Evolutionary conservation across 2,888 invertebrate genomes (phyloP), one percentile per base, ranked within the genome.

Genomic region (Iselma pallidipennis): DNA sequence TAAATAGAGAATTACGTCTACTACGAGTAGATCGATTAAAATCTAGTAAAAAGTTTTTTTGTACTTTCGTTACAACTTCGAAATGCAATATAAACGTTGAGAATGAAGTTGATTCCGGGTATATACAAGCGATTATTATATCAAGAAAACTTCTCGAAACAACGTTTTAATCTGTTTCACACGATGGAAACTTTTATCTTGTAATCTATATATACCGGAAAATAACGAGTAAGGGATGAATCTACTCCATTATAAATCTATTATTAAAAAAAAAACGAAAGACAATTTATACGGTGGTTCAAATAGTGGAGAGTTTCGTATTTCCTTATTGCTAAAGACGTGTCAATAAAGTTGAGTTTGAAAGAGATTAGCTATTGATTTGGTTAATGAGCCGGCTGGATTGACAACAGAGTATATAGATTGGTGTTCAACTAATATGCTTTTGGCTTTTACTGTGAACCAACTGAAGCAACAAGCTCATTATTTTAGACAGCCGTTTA

Each of bases 401-500:
- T 54, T 33, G 54, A 54, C 55, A 33, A 26, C 25, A 23, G n/a
- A 37, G n/a, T 50, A 57, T 26, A 31, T 21, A 28, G 2, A 29
- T 19, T 48, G n/a, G n/a, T n/a, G 33, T 37, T 37, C 33, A 33
- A n/a, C 4, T 37, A 37, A 37, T 37, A 19, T 37, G 37, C 37
- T 37, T 37, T 37, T 16, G 7, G 6, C 9, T 7, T 19, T 49
- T 49, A 33, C 26, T 48, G 25, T 29, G 33, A 29, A 28, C 33
- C 10, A 28, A 37, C 19, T 21, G 52, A 49, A 51, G 57, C 61
- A 61, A 61, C 55, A 54, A 61, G 61, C 49, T 57, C 52, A 61
- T 61, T 56, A 61, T 61, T 61, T 49, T 12, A 26, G 42, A 57
- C 54, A 57, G 49, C 57, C 19, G 50, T 54, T 57, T 61, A 54